Percentiles rank a stretch among this genome's conserved stretches.
Conservation (phyloP, 2,113 vertebrate species). For the Microtus pennsylvanicus region DNA sequence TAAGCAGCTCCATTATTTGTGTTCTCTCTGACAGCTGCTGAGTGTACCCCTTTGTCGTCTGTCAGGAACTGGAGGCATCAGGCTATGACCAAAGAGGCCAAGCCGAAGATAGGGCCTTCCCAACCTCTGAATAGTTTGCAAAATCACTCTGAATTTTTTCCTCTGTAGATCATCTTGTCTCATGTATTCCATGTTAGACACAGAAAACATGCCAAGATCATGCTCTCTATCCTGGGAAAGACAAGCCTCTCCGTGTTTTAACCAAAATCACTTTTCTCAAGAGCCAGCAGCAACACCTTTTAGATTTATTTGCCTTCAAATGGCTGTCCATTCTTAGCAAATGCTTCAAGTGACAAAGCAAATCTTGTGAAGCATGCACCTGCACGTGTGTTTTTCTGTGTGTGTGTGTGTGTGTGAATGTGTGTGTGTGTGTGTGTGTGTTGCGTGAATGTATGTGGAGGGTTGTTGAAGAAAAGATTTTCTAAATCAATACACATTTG, state of each 20-base stretch:
- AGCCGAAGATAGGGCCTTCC: background rate
- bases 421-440: background rate
- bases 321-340: background rate
- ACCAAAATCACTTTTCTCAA: background rate
- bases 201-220: background rate
- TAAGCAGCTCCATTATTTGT: background rate
- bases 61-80: background rate
- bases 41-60: background rate
- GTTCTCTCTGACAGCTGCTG: background rate
- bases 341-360: background rate
- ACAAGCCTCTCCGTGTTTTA: constrained; percentile 31
- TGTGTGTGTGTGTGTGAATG: too few relatives aligned
- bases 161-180: background rate
- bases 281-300: background rate
- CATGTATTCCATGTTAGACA: background rate
- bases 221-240: background rate
- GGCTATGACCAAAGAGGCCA: background rate
- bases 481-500: constrained; percentile 60
- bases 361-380: background rate
- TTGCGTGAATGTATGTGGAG: too few relatives aligned
- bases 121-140: background rate
- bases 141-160: background rate
- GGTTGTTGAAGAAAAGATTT: background rate
- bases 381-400: background rate
- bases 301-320: constrained; percentile 8